Evolutionary conservation across 2,888 invertebrate species (phyloP).

Genomic region (Subacronicta megacephala): DNA sequence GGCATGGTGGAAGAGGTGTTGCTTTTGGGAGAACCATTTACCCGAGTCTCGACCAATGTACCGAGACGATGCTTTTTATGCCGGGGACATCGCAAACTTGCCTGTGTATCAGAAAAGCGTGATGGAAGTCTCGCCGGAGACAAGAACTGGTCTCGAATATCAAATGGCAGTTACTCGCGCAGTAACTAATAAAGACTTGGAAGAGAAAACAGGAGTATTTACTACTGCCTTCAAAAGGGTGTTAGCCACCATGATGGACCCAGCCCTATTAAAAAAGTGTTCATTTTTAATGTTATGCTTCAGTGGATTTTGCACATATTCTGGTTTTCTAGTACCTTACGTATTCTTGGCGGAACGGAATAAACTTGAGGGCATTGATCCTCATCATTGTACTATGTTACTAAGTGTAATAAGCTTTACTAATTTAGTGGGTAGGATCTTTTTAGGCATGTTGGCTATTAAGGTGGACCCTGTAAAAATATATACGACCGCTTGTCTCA

Average conservation of each 20-base stretch:
- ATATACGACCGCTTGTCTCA: slow-evolving; percentile 53
- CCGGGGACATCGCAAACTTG: slow-evolving; percentile 72
- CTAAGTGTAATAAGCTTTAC: slow-evolving; percentile 74
- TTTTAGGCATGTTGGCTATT: slow-evolving; percentile 68
- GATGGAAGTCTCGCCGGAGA: slow-evolving; percentile 61
- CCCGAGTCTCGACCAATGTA: slow-evolving; percentile 79
- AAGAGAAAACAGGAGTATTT: slow-evolving; percentile 73
- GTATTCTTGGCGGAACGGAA: slow-evolving; percentile 75
- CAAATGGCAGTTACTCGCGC: slow-evolving; percentile 80
- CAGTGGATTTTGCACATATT: slow-evolving; percentile 69
- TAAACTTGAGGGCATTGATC: slow-evolving; percentile 65
- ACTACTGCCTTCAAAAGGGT: slow-evolving; percentile 78
- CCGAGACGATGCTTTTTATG: slow-evolving; percentile 80
- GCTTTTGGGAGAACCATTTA: slow-evolving; percentile 75
- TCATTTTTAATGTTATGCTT: slow-evolving; percentile 70
- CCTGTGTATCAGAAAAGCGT: slow-evolving; percentile 77
- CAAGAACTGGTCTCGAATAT: slow-evolving; percentile 79
- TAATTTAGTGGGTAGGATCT: slow-evolving; percentile 72
- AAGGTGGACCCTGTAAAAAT: slow-evolving; percentile 70
- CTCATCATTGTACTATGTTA: slow-evolving; percentile 68
- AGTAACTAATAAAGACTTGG: slow-evolving; percentile 72
- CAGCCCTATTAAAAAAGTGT: slow-evolving; percentile 67
- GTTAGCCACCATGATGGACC: slow-evolving; percentile 81
- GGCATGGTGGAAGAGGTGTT: slow-evolving; percentile 70
- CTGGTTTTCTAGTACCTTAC: slow-evolving; percentile 78